Percentiles rank a stretch among this genome's conserved stretches.
Conservation (phyloP, 2,113 vertebrate species). For the Larimichthys crocea region DNA sequence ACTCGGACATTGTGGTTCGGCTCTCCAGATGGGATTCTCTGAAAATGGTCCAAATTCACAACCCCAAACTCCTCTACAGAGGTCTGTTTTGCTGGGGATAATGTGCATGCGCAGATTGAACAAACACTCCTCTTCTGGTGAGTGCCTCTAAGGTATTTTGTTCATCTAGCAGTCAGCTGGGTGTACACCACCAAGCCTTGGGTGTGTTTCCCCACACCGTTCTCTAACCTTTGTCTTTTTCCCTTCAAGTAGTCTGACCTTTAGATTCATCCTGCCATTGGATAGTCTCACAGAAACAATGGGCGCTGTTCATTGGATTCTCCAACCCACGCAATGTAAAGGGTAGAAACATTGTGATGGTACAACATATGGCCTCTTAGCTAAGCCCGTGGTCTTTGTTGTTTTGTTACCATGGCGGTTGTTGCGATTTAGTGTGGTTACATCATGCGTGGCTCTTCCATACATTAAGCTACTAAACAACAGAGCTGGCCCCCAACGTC, state of each 20-base stretch:
- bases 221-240: constrained; percentile 22
- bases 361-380: constrained; percentile 43
- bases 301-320: constrained; percentile 8
- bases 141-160: constrained; percentile 48
- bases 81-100: constrained; percentile 27
- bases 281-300: constrained; percentile 39
- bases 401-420: constrained; percentile 52
- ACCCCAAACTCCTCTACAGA: constrained; percentile 11
- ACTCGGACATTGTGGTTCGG: constrained; percentile 47
- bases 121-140: constrained; percentile 49
- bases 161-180: constrained; percentile 54
- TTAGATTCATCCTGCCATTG: constrained; percentile 17
- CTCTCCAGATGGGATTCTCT: constrained; percentile 42
- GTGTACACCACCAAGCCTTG: constrained; percentile 23
- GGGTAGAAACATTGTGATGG: constrained; percentile 40
- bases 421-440: constrained; percentile 46
- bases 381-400: constrained; percentile 54
- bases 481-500: constrained; percentile 11
- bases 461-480: constrained; percentile 68
- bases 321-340: background rate
- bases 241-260: constrained; percentile 49
- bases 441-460: constrained; percentile 51
- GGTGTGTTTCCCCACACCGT: constrained; percentile 22
- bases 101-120: constrained; percentile 24
- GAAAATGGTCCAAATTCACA: constrained; percentile 49